These are phyloP conservation scores for Perodicticus potto DNA, from an alignment of 2,797 vertebrate genomes.

Conservation along the genomic window DNA sequence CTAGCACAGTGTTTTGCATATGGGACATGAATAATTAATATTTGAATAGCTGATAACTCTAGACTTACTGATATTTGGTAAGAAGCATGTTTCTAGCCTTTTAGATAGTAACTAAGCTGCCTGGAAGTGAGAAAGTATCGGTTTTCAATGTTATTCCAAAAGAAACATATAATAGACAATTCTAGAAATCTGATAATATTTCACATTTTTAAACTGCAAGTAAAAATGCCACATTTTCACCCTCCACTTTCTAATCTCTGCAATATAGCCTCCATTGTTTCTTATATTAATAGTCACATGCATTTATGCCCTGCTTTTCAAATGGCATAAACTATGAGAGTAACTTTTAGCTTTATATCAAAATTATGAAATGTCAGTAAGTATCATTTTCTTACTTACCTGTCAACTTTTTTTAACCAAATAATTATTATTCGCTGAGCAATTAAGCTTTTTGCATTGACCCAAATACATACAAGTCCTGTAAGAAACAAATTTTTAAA, in stretches of 20 bases:
- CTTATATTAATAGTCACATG: background rate
- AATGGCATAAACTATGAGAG: conserved; percentile 10
- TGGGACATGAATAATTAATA: background rate
- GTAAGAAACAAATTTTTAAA: conserved; percentile 69
- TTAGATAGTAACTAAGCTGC: background rate
- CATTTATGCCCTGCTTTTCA: background rate
- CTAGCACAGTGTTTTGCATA: background rate
- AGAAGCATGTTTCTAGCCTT: background rate
- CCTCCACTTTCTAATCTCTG: background rate
- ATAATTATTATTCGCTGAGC: conserved; percentile 62
- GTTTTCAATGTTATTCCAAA: conserved; percentile 21
- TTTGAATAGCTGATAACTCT: background rate
- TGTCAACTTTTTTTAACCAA: conserved; percentile 62
- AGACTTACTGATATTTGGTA: background rate
- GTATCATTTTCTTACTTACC: conserved; percentile 64
- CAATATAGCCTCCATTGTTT: background rate
- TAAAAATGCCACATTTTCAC: background rate
- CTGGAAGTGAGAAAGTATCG: background rate
- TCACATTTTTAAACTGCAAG: background rate
- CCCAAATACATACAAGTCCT: conserved; percentile 38
- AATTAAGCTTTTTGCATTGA: conserved; percentile 67
- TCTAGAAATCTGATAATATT: background rate
- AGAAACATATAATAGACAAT: conserved; percentile 2
- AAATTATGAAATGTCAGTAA: conserved; percentile 36
- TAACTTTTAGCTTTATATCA: conserved; percentile 37